Evolutionary conservation across 2,113 vertebrate genomes (phyloP).

Genomic region (Budorcas taxicolor): DNA sequence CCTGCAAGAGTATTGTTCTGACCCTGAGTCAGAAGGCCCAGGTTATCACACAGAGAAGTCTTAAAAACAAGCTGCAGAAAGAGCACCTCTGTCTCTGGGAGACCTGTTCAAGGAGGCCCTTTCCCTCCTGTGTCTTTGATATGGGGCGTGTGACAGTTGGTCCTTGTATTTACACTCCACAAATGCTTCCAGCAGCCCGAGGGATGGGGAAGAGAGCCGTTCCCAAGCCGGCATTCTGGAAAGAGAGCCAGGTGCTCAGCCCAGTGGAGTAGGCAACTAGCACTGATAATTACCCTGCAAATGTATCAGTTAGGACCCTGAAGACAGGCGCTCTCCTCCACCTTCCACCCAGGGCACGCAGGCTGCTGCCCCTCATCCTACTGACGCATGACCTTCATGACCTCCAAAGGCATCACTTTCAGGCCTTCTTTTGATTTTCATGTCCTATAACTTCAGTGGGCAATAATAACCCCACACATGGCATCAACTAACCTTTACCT

Average conservation of each 20-base stretch:
- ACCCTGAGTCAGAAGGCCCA: neutral
- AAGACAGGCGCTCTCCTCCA: neutral
- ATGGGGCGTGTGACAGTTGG: neutral
- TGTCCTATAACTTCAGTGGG: neutral
- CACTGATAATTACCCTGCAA: neutral
- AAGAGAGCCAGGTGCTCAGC: neutral
- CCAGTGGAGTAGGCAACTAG: neutral
- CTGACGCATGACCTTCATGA: neutral
- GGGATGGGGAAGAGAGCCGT: neutral
- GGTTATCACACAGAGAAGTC: neutral
- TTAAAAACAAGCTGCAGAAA: neutral
- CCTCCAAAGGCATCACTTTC: neutral
- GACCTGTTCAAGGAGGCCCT: neutral
- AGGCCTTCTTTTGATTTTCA: neutral
- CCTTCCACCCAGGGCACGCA: neutral
- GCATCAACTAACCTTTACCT: neutral
- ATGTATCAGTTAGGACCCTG: conserved; percentile 1
- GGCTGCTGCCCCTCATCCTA: neutral
- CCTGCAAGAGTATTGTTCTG: neutral
- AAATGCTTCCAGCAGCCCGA: neutral
- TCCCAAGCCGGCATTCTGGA: neutral
- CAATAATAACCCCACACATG: neutral
- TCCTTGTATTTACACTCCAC: neutral
- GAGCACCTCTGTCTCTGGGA: neutral
- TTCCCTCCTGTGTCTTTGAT: neutral